phyloP scores from a whole-genome alignment of 1,140 invertebrate genomes.

The Euglossa dilemma region DNA sequence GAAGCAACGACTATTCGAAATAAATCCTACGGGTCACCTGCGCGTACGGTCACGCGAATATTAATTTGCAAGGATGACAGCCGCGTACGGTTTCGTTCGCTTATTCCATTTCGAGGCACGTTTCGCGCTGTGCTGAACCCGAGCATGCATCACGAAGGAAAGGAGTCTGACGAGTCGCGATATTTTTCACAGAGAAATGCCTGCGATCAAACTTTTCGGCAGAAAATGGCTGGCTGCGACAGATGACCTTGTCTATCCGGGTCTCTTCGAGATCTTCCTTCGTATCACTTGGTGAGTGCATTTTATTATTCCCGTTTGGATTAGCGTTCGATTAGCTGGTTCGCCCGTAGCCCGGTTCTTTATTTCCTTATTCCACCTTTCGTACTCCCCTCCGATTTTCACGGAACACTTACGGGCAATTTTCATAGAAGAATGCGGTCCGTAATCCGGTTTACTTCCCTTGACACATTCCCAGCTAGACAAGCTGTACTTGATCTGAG shows the following conservation, averaged over 20 bases:
- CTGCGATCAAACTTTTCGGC: slow-evolving; percentile 89
- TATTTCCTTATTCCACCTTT: no score
- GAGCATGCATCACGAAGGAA: background rate
- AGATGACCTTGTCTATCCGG: slow-evolving; percentile 91
- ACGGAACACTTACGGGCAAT: no score
- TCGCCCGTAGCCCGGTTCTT: no score
- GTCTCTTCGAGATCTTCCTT: slow-evolving; percentile 89
- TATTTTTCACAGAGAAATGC: slow-evolving; percentile 83
- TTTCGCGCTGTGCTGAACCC: background rate
- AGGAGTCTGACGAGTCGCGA: background rate
- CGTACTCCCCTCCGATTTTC: no score
- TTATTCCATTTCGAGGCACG: background rate
- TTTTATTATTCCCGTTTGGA: background rate
- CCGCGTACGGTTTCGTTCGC: background rate
- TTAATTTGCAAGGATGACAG: background rate
- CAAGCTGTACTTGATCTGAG: no score
- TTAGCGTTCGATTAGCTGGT: background rate
- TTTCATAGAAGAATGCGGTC: no score
- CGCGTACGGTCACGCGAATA: background rate
- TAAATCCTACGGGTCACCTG: background rate
- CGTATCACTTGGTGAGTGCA: slow-evolving; percentile 87
- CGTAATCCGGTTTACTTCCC: no score
- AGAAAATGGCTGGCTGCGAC: slow-evolving; percentile 90
- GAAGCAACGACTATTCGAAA: background rate
- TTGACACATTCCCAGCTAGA: no score